These are phyloP conservation scores for Indicator indicator DNA, from an alignment of 2,113 vertebrate genomes.

Conservation along the genomic window DNA sequence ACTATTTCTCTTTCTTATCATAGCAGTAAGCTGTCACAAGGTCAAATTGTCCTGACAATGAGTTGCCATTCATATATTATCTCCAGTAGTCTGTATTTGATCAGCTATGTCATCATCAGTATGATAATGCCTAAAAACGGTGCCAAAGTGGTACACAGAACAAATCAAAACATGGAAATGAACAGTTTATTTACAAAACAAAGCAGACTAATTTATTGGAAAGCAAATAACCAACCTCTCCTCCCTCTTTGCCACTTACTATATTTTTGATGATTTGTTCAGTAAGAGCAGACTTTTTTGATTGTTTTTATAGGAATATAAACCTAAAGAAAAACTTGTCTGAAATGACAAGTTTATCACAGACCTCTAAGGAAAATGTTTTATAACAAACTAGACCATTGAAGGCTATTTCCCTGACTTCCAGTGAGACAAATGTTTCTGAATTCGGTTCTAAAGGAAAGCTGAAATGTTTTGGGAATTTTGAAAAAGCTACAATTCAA, in stretches of 20 bases:
- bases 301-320: neutral
- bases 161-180: neutral
- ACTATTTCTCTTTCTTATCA: neutral
- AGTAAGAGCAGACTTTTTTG: neutral
- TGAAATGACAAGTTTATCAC: neutral
- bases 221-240: rapidly evolving
- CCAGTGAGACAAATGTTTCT: neutral
- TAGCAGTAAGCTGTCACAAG: neutral
- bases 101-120: neutral
- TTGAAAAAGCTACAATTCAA: neutral
- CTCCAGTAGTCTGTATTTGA: neutral
- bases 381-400: neutral
- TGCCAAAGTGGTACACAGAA: neutral
- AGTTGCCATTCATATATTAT: neutral
- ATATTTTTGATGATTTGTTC: neutral
- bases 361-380: neutral
- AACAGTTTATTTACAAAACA: neutral
- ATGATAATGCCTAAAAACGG: neutral
- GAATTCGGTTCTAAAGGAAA: neutral
- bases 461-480: neutral
- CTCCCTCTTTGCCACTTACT: neutral
- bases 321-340: neutral
- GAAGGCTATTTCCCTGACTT: neutral
- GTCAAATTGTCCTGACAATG: neutral
- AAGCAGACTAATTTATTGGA: neutral